Evolutionary conservation across 92 coral and sea anemone genomes (phyloP), one percentile per base, ranked within the genome.

Genomic region (Phenganax subtilis): DNA sequence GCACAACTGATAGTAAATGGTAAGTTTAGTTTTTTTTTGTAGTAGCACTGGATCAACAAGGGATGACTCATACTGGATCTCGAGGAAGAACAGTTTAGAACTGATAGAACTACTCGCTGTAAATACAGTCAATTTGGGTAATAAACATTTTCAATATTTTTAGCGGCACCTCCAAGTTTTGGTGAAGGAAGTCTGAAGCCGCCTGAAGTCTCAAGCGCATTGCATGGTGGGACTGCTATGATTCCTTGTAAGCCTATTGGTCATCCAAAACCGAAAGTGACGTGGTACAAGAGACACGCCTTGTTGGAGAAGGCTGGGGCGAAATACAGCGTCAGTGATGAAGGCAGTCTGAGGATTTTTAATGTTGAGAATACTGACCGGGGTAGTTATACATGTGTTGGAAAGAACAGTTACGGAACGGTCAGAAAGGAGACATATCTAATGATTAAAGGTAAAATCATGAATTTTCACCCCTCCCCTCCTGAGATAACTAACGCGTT

Each of bases 211-310:
- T 67, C 80, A n/a, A 88, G 86, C 75, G 90, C 91, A 10, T 87
- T 93, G n/a, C 84, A 86, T 51, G 86, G 84, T 56, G 82, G 91
- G 31, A 90, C 81, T 14, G 98, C 89, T 12, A 82, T 63, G 63
- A 72, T 93, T 60, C 20, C 77, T 3, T 93, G 98, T 37, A 85
- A 83, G 44, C 98, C 98, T 9, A 81, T 89, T 8, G 98, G 98
- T 7, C 87, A 75, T 73, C 98, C 98, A 1, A 91, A 88, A 63
- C 98, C 98, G 16, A 1, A n/a, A 8, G 87, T 93, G 15, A 76
- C 86, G 7, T 93, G 98, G 98, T 76, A 64, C 0, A 90, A 84
- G 53, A 92, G 90, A 9, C 73, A 88, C 51, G 37, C 81, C 12
- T 20, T 12, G 6, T 55, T 76, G 12, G 81, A 56, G 16, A 14